Percentiles rank a stretch among this genome's conserved stretches.
Evolutionary conservation across 2,113 vertebrate genomes (phyloP).

Genomic region (Trogon melanurus): DNA sequence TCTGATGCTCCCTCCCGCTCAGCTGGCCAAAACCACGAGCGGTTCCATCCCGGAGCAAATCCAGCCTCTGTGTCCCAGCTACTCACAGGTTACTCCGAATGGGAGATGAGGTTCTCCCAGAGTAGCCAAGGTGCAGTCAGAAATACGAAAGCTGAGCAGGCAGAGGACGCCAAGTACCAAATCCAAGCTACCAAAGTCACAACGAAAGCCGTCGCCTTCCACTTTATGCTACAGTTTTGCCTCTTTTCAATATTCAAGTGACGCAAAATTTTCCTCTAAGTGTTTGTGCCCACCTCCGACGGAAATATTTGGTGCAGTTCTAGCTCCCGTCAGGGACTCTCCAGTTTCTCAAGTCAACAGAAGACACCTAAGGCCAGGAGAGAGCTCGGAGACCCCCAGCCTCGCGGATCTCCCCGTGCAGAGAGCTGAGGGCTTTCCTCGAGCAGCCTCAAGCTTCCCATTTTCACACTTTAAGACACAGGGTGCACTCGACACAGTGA

Average conservation of each 20-base stretch:
- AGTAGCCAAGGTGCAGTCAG: not conserved
- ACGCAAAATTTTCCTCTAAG: not conserved
- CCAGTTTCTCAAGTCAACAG: not conserved
- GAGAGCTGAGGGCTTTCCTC: not conserved
- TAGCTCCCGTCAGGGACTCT: not conserved
- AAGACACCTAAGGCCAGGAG: not conserved
- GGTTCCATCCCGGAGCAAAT: not conserved
- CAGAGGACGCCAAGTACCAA: not conserved
- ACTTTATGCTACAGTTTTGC: accelerated
- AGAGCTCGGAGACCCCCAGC: not conserved
- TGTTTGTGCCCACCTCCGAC: accelerated
- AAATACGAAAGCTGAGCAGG: not conserved
- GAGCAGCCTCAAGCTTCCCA: accelerated
- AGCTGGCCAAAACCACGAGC: not conserved
- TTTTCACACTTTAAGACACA: not conserved
- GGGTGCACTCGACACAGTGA: not conserved
- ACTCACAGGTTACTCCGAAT: not conserved
- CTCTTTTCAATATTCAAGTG: not conserved
- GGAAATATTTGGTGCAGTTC: not conserved
- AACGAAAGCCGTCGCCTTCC: not conserved
- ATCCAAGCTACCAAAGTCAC: not conserved
- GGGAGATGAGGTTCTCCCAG: not conserved
- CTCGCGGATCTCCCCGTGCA: accelerated
- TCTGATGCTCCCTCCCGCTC: too few species aligned
- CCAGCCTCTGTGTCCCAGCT: not conserved